phyloP scores from a whole-genome alignment of 1,140 invertebrate species.

The Lysiphlebus fabarum region DNA sequence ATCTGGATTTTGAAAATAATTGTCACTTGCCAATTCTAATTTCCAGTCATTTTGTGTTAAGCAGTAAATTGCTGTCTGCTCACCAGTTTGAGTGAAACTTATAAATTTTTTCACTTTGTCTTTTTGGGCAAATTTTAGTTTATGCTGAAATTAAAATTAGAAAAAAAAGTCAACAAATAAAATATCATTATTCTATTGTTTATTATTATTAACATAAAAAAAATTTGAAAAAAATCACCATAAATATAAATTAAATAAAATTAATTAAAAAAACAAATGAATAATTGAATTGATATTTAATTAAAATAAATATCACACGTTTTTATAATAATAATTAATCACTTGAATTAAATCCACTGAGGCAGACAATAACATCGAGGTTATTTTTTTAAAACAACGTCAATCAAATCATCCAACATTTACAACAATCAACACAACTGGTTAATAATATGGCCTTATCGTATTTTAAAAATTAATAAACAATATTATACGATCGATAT shows the following conservation, averaged over 20 bases:
- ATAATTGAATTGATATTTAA: too few relatives aligned
- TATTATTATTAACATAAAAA: not conserved
- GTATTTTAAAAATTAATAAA: too few relatives aligned
- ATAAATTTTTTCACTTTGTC: constrained; percentile 97
- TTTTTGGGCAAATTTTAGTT: constrained; percentile 92
- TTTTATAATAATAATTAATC: too few relatives aligned
- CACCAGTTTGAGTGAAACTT: constrained; percentile 91
- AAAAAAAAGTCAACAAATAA: constrained; percentile 23
- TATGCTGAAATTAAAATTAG: constrained; percentile 70
- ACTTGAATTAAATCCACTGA: too few relatives aligned
- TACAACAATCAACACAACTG: too few relatives aligned
- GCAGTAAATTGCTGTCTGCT: constrained; percentile 93
- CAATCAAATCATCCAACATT: too few relatives aligned
- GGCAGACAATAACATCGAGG: too few relatives aligned
- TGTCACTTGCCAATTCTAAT: constrained; percentile 92
- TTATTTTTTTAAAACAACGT: too few relatives aligned
- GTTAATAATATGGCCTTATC: too few relatives aligned
- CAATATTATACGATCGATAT: too few relatives aligned
- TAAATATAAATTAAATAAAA: too few relatives aligned
- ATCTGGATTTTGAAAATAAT: constrained; percentile 96
- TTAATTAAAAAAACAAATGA: not conserved
- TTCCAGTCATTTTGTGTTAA: constrained; percentile 96
- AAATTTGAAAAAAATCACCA: not conserved
- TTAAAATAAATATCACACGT: too few relatives aligned
- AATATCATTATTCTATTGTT: not conserved